These are phyloP conservation scores for Melipona quadrifasciata DNA, from an alignment of 1,140 invertebrate species.

Conservation along the genomic window DNA sequence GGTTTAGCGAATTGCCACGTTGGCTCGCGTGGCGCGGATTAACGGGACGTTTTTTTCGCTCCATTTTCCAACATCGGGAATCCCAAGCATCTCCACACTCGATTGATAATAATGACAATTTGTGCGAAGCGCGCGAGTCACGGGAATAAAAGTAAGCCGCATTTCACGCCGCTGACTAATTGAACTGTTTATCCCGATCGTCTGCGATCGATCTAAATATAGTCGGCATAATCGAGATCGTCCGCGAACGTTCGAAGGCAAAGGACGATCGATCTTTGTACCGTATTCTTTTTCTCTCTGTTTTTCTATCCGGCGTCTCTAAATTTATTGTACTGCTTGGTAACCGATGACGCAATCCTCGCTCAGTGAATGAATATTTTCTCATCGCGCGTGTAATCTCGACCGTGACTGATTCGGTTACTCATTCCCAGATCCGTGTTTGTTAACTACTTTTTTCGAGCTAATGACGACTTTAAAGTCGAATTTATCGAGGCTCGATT, in stretches of 20 bases:
- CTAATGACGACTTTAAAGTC: not conserved
- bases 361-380: constrained; percentile 23
- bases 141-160: not conserved
- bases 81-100: not conserved
- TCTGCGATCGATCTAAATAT: constrained; percentile 14
- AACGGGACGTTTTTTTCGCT: not conserved
- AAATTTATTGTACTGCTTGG: constrained; percentile 2
- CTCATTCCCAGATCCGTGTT: not conserved
- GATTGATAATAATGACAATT: constrained; percentile 24
- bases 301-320: not conserved
- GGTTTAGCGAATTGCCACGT: not conserved
- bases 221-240: not conserved
- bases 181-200: not conserved
- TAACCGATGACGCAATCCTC: constrained; percentile 14
- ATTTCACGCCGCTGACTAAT: constrained; percentile 24
- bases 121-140: constrained; percentile 11
- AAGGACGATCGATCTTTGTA: not conserved
- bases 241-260: not conserved
- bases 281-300: not conserved
- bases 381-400: not conserved
- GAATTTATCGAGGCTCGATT: not conserved
- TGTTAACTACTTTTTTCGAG: not conserved
- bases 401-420: constrained; percentile 5
- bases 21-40: not conserved
- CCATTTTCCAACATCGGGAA: not conserved